Base-by-base conservation (phyloP, 1,140 invertebrate genomes). In the Saccostrea glomerata region DNA sequence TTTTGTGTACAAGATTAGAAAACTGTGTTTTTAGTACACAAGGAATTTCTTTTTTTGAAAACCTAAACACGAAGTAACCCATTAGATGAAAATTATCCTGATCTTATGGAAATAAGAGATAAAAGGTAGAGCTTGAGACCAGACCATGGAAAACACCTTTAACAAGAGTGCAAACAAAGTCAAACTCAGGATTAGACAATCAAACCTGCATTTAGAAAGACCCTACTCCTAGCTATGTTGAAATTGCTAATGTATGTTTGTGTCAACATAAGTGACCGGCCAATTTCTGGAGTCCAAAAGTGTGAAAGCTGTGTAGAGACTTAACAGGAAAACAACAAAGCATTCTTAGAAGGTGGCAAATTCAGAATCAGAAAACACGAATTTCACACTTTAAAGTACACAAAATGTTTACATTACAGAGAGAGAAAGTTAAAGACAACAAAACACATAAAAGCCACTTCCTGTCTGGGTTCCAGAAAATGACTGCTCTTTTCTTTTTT, bases 161-260 rank as follows among this genome's bases (percentile, higher is more conserved):
- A 73, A 73, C 30, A 73, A 73, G 70, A 73, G 30, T 73, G 70
- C 70, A 73, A 73, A 73, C 70, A 73, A 15, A 73, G 70, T 73
- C 70, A 73, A 73, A 73, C 70, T 73, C 2, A 13, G 70, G 70
- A 73, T 73, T 73, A 73, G 25, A 73, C 70, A 73, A 73, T 73
- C 70, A 73, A 73, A 36, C 70, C 30, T 30, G 70, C 70, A 73
- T 25, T 36, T 73, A 73, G 70, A 73, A 73, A 73, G 70, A 13
- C 70, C 30, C 30, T 15, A 73, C 70, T 73, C 70, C 70, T 15
- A 73, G 70, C 70, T 40, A 73, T 73, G 70, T 73, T 73, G 70
- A 73, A 73, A 73, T 73, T 73, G 25, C 70, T 73, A 73, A 73
- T 73, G 70, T 73, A 73, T 36, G 70, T 73, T 73, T 73, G 70